Evolutionary conservation across 92 coral and sea anemone genomes (phyloP).

Genomic region (Anthopleura xanthogrammica): DNA sequence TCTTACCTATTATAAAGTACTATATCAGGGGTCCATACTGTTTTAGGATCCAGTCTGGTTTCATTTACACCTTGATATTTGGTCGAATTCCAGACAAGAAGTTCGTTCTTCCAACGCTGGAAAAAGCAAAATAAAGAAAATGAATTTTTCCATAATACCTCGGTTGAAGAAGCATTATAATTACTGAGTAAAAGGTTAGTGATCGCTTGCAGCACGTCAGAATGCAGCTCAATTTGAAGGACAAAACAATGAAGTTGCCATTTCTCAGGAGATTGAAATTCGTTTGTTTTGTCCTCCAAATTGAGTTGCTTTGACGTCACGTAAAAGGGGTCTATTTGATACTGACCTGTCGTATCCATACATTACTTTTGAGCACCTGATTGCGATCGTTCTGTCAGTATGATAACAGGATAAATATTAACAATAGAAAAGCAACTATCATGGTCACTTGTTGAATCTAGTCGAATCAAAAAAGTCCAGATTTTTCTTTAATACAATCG

Average conservation of each 20-base stretch:
- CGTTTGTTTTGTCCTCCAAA: too few relatives aligned
- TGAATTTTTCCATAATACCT: too few relatives aligned
- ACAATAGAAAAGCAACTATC: not conserved
- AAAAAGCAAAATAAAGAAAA: not conserved
- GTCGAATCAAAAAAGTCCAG: too few relatives aligned
- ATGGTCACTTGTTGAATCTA: too few relatives aligned
- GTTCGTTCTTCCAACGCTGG: constrained; percentile 84
- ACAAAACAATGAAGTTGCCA: too few relatives aligned
- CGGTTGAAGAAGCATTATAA: too few relatives aligned
- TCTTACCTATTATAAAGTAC: constrained; percentile 90
- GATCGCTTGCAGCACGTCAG: too few relatives aligned
- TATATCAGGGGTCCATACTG: constrained; percentile 92
- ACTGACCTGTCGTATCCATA: constrained; percentile 86
- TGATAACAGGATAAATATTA: not conserved
- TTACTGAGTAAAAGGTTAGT: too few relatives aligned
- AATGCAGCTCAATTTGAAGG: too few relatives aligned
- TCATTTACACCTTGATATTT: constrained; percentile 56
- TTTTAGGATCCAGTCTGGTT: constrained; percentile 65
- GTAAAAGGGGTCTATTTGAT: not conserved
- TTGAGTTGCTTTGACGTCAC: too few relatives aligned
- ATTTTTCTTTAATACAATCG: too few relatives aligned
- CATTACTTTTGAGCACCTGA: constrained; percentile 82
- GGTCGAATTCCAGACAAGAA: constrained; percentile 68
- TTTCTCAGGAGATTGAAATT: too few relatives aligned
- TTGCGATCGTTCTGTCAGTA: constrained; percentile 66